A percentile compares a stretch with the other conserved stretches of the same genome.
phyloP scores from a whole-genome alignment of 2,888 invertebrate genomes.

The Physocephala rufipes region DNA sequence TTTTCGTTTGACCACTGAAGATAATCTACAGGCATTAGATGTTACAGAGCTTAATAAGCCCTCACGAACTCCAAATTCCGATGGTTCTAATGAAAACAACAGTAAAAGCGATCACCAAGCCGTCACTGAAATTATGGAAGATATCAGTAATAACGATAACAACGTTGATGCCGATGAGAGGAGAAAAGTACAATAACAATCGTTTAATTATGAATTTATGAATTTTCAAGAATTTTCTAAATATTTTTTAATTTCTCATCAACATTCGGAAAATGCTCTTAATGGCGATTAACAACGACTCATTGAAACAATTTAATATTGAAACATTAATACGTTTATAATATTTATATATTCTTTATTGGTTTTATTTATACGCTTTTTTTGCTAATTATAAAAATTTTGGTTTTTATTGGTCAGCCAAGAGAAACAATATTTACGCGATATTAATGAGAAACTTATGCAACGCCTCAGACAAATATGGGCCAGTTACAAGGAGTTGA shows the following conservation, averaged over 20 bases:
- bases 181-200: constrained; percentile 32
- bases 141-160: background rate
- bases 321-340: too few species aligned
- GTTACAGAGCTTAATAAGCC: background rate
- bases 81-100: too few species aligned
- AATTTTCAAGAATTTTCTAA: background rate
- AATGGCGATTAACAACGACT: background rate
- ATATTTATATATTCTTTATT: constrained; percentile 17
- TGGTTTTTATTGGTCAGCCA: constrained; percentile 49
- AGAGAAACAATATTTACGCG: constrained; percentile 61
- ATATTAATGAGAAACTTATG: constrained; percentile 64
- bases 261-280: constrained; percentile 41
- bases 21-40: background rate
- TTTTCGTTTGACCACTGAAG: background rate
- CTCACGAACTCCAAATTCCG: too few species aligned
- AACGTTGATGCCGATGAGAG: constrained; percentile 11
- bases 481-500: constrained; percentile 62
- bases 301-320: background rate
- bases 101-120: too few species aligned
- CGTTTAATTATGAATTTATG: constrained; percentile 42
- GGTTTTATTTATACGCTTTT: constrained; percentile 20
- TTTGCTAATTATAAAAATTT: constrained; percentile 22
- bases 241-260: background rate
- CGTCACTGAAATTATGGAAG: background rate
- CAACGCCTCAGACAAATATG: constrained; percentile 63